Evolutionary conservation across 2,113 vertebrate genomes (phyloP).

Genomic region (Podarcis cretensis): DNA sequence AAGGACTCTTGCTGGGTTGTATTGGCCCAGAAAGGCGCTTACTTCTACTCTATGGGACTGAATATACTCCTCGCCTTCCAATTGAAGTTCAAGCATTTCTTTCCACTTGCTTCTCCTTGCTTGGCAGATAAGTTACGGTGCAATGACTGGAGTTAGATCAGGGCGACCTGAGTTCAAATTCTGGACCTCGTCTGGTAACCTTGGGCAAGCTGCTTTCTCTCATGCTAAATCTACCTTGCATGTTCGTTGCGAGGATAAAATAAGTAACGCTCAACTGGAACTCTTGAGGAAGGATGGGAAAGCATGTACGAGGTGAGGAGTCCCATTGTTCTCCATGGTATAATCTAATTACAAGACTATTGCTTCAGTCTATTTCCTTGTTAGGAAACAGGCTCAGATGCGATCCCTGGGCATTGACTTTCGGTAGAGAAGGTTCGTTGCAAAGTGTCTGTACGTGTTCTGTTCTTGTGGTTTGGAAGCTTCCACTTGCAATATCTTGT

Average conservation of each 20-base stretch:
- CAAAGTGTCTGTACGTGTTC: neutral
- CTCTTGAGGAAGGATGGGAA: neutral
- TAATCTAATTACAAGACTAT: neutral
- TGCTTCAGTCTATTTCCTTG: neutral
- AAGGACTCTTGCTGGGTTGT: too few species aligned
- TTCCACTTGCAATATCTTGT: neutral
- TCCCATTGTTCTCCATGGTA: neutral
- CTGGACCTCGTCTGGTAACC: neutral
- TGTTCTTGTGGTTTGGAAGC: neutral
- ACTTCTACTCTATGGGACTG: too few species aligned
- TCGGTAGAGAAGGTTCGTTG: neutral
- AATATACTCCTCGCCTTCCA: too few species aligned
- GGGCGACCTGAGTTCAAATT: neutral
- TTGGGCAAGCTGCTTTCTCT: neutral
- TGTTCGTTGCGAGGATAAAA: neutral
- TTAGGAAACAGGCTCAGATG: neutral
- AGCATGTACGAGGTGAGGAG: neutral
- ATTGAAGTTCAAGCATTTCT: neutral
- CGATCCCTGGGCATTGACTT: neutral
- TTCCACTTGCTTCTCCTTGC: too few species aligned
- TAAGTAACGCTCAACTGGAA: neutral
- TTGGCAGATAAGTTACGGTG: neutral
- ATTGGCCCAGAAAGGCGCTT: neutral
- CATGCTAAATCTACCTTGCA: neutral
- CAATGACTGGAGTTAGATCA: neutral